Evolutionary conservation across 2,113 vertebrate genomes (phyloP), one percentile per base, ranked within the genome.

Genomic region (Macroglossus sobrinus): DNA sequence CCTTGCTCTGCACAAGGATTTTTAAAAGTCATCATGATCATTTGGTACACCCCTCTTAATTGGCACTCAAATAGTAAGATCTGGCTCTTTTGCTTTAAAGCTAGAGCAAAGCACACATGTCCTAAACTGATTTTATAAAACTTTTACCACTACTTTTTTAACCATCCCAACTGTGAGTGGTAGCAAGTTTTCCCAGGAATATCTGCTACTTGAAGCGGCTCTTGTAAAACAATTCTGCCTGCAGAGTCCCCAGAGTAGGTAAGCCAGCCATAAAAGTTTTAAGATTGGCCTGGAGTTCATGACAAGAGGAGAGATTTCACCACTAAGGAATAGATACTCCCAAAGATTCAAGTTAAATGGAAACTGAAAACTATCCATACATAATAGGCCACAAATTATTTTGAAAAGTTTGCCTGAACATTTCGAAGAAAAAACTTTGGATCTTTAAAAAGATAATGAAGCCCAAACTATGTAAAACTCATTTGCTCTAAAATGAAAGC

Each of bases 271-370:
- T 80, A 40, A 74, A 91, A 86, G 64, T 69, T 80, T 59, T 75
- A 59, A 92, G 93, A 96, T 40, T 33, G 43, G 64, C 82, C 88
- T 76, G 71, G 66, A 92, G 91, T 88, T 88, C 50, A 66, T n/a
- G 45, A 88, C 1, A 11, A 94, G n/a, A 85, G 45, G 55, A 84
- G 68, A 66, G 33, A 89, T 79, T 84, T 84, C 69, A 87, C 9
- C 50, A 26, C 61, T 81, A 16, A 71, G 35, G 26, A 96, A 55
- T 35, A 89, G 91, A 26, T 59, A 35, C 24, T 59, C 40, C 47
- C 57, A 59, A 72, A 93, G 50, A 61, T 21, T 8, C 11, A 66
- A 71, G 43, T 64, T 84, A 57, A 93, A 96, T 35, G 84, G n/a
- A 90, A 71, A 38, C 30, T 47, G 47, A 78, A 92, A 59, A 12